A percentile compares a stretch with the other conserved stretches of the same genome.
Conservation (phyloP, 1,140 invertebrate genomes). For the Piezodorus guildinii region DNA sequence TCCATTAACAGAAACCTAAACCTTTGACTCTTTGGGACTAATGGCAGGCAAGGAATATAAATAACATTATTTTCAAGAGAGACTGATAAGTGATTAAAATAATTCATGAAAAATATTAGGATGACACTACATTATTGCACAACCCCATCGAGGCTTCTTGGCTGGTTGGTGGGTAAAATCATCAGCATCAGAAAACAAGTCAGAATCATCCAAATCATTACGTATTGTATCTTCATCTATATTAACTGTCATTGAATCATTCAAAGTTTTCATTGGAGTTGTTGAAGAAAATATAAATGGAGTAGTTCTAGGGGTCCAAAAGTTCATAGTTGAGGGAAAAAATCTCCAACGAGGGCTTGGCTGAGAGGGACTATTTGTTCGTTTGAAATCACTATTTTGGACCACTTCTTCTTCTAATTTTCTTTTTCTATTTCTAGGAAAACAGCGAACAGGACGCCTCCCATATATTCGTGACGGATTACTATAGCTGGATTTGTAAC, state of each 20-base stretch:
- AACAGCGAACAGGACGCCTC: neutral
- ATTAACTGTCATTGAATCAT: slow-evolving; percentile 16
- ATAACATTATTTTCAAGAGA: too few species aligned
- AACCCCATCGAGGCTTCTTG: slow-evolving; percentile 1
- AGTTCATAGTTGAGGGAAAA: neutral
- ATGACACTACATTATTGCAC: neutral
- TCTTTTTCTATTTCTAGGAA: neutral
- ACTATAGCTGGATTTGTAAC: neutral
- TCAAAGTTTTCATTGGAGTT: neutral
- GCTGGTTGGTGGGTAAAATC: neutral
- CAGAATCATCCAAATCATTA: neutral
- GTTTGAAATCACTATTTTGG: neutral
- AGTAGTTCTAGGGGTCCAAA: neutral
- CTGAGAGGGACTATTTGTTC: neutral
- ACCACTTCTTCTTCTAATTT: slow-evolving; percentile 5
- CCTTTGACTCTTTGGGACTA: too few species aligned
- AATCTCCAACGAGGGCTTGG: slow-evolving; percentile 19
- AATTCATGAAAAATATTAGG: too few species aligned
- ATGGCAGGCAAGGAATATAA: too few species aligned
- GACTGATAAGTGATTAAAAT: too few species aligned
- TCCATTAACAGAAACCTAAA: too few species aligned
- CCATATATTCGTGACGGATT: slow-evolving; percentile 1
- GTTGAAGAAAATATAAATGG: neutral
- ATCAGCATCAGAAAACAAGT: neutral
- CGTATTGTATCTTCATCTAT: neutral